phyloP scores from a whole-genome alignment of 2,888 invertebrate species.

The Carpatolechia fugitivella region DNA sequence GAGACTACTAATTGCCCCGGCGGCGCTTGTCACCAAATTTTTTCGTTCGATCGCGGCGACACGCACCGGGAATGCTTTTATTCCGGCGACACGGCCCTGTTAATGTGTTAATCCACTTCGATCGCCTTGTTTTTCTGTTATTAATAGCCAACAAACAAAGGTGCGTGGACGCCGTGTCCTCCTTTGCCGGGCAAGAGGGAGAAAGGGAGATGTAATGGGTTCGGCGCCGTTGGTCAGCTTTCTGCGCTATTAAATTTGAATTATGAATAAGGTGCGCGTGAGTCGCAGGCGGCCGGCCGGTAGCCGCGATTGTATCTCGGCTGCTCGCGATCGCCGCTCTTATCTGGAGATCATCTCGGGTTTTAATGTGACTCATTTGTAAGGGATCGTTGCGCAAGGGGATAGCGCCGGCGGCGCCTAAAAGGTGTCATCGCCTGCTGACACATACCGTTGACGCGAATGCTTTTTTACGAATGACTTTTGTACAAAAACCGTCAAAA shows the following conservation, averaged over 20 bases:
- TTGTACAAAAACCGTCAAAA: not conserved
- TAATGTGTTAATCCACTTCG: constrained; percentile 76
- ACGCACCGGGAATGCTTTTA: constrained; percentile 69
- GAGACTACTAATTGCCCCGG: constrained; percentile 42
- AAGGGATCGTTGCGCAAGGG: constrained; percentile 40
- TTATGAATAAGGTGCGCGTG: constrained; percentile 32
- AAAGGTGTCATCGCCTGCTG: constrained; percentile 19
- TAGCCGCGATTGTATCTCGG: not conserved
- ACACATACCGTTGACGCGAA: constrained; percentile 18
- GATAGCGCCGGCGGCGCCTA: constrained; percentile 29
- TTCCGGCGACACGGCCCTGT: constrained; percentile 59
- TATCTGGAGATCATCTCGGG: constrained; percentile 26
- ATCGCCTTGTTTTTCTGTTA: constrained; percentile 63
- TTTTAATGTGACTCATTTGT: constrained; percentile 42
- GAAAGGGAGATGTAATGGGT: constrained; percentile 22
- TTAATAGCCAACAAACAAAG: constrained; percentile 64
- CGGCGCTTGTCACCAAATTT: constrained; percentile 45
- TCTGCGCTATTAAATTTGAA: constrained; percentile 33
- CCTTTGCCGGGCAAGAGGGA: constrained; percentile 18
- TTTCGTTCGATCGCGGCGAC: constrained; percentile 40
- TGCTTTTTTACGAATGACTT: no score
- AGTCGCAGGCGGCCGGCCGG: constrained; percentile 17
- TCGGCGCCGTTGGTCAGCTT: constrained; percentile 14
- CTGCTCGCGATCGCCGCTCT: not conserved
- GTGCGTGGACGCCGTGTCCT: constrained; percentile 19